phyloP scores from a whole-genome alignment of 2,888 invertebrate genomes.

The Fragum fragum region DNA sequence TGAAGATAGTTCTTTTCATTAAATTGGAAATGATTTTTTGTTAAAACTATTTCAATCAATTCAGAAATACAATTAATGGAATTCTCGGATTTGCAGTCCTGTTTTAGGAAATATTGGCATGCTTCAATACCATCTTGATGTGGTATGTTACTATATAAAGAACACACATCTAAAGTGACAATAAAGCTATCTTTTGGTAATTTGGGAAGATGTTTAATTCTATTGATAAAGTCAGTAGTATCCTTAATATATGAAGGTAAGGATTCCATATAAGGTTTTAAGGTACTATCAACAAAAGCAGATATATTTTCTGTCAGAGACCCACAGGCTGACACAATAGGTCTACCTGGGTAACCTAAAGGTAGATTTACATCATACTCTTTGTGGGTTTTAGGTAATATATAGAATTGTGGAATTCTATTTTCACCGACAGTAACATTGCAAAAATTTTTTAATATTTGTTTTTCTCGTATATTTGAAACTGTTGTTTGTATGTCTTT shows the following conservation, averaged over 20 bases:
- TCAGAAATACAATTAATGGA: slow-evolving; percentile 9
- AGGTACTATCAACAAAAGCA: slow-evolving; percentile 2
- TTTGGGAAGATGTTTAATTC: not conserved
- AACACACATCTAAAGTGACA: slow-evolving; percentile 22
- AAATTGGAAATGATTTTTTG: slow-evolving; percentile 14
- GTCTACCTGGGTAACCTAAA: slow-evolving; percentile 25
- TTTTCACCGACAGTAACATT: not conserved
- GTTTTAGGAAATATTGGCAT: slow-evolving; percentile 20
- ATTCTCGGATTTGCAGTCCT: slow-evolving; percentile 16
- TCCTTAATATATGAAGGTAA: slow-evolving; percentile 30
- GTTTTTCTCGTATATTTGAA: no score
- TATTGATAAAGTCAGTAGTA: slow-evolving; percentile 11
- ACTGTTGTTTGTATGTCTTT: no score
- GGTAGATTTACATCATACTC: not conserved
- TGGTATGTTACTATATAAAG: slow-evolving; percentile 30
- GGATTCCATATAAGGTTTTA: slow-evolving; percentile 27
- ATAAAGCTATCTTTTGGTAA: slow-evolving; percentile 21
- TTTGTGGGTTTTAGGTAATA: slow-evolving; percentile 30
- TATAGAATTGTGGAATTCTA: slow-evolving; percentile 34
- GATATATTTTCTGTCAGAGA: slow-evolving; percentile 30
- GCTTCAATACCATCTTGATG: slow-evolving; percentile 34
- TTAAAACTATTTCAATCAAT: not conserved
- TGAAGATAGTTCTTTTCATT: slow-evolving; percentile 18
- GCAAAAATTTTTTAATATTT: no score
- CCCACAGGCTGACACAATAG: slow-evolving; percentile 30